These are phyloP conservation scores for Rambutsinella grinnellia DNA, from an alignment of 2,888 invertebrate genomes.

Conservation along the genomic window DNA sequence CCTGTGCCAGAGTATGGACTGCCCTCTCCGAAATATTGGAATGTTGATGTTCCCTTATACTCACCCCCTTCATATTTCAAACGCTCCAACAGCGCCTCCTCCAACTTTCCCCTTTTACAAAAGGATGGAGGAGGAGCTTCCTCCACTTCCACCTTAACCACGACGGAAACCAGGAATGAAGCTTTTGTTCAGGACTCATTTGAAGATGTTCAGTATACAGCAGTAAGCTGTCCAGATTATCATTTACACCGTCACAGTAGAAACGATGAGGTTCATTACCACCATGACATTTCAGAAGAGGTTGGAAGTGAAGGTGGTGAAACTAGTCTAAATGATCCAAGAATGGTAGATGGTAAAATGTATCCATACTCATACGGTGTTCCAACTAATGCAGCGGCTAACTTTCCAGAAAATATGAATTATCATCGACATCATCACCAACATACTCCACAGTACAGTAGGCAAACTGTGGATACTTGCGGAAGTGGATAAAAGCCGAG, in stretches of 20 bases:
- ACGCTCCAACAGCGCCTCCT: constrained; percentile 35
- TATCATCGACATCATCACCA: constrained; percentile 25
- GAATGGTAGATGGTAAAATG: constrained; percentile 9
- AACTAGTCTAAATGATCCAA: neutral
- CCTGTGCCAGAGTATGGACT: constrained; percentile 39
- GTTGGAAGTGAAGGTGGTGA: constrained; percentile 2
- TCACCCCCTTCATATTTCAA: constrained; percentile 15
- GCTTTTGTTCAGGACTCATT: constrained; percentile 29
- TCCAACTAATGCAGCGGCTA: neutral
- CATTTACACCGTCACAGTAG: constrained; percentile 5
- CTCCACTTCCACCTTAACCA: neutral
- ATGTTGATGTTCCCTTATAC: constrained; percentile 4
- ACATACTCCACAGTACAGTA: constrained; percentile 29
- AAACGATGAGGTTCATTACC: neutral
- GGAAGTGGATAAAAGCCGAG: constrained; percentile 41
- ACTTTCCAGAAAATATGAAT: constrained; percentile 6
- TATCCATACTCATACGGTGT: constrained; percentile 19
- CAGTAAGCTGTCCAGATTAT: constrained; percentile 28
- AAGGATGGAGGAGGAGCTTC: constrained; percentile 11
- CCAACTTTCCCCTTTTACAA: constrained; percentile 30
- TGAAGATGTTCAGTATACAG: constrained; percentile 39
- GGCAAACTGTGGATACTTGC: constrained; percentile 42
- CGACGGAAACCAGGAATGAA: constrained; percentile 30
- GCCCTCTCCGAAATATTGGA: constrained; percentile 42
- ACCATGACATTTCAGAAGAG: constrained; percentile 5